A percentile compares a stretch with the other conserved stretches of the same genome.
Conservation (phyloP, 2,113 vertebrate genomes). For the Phyllostomus discolor region DNA sequence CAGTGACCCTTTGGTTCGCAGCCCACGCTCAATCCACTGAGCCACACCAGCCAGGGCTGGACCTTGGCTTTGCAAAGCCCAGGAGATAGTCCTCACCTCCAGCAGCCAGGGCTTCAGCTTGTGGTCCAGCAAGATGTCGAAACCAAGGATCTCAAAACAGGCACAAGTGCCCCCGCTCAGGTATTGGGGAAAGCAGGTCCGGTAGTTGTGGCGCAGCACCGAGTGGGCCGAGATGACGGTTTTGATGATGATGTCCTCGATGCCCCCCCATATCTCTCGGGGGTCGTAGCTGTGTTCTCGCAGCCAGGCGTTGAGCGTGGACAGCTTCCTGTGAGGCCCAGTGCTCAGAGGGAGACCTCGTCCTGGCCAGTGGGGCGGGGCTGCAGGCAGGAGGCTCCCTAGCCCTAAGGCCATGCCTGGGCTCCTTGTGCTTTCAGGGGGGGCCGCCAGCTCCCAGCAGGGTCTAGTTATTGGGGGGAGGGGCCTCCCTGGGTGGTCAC, state of each 20-base stretch:
- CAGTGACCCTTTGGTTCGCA: too few species aligned
- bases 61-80: background rate
- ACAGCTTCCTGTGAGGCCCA: slow-evolving; percentile 81
- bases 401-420: background rate
- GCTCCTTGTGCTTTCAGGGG: background rate
- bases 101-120: slow-evolving; percentile 85
- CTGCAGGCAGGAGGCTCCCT: background rate
- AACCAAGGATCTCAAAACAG: slow-evolving; percentile 87
- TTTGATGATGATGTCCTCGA: slow-evolving; percentile 84
- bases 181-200: slow-evolving; percentile 82
- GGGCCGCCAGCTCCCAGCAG: background rate
- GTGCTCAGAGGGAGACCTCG: slow-evolving; percentile 37
- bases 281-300: slow-evolving; percentile 72
- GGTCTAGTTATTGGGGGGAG: background rate
- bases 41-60: background rate
- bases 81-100: slow-evolving; percentile 78
- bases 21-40: too few species aligned
- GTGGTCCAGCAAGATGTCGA: slow-evolving; percentile 84
- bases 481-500: background rate
- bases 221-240: slow-evolving; percentile 83
- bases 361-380: background rate
- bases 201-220: slow-evolving; percentile 84
- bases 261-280: slow-evolving; percentile 78
- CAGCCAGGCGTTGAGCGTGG: slow-evolving; percentile 81
- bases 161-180: slow-evolving; percentile 69